Percentiles rank a stretch among this genome's conserved stretches.
Conservation (phyloP, 2,888 invertebrate genomes). For the Ophion slaviceki region DNA sequence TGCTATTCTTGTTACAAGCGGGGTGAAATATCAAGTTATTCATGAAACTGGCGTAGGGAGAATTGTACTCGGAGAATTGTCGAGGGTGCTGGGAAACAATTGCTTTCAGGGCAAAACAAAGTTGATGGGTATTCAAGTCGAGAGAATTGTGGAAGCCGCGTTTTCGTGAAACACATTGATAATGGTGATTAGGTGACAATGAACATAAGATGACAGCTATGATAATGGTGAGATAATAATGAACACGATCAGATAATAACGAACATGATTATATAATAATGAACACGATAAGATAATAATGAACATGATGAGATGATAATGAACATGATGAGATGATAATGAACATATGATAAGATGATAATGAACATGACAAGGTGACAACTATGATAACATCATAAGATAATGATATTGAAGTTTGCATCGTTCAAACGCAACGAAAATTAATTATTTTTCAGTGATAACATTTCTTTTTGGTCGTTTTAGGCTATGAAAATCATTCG, state of each 20-base stretch:
- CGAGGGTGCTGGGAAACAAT: not conserved
- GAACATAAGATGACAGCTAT: not conserved
- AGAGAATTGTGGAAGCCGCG: not conserved
- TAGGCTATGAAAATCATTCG: no score
- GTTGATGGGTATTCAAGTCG: not conserved
- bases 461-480: no score
- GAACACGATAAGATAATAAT: not conserved
- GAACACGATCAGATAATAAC: not conserved
- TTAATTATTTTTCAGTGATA: no score
- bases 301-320: no score
- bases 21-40: not conserved
- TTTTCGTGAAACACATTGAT: not conserved
- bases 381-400: no score
- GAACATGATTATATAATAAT: not conserved
- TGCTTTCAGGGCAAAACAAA: not conserved
- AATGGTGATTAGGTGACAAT: not conserved
- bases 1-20: not conserved
- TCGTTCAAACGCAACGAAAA: no score
- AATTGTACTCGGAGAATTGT: not conserved
- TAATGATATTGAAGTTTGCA: no score
- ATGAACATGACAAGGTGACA: no score
- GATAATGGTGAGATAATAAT: not conserved
- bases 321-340: not conserved
- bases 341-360: no score
- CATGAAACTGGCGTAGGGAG: not conserved